Evolutionary conservation across 1,140 invertebrate genomes (phyloP).

Genomic region (Saccostrea glomerata): DNA sequence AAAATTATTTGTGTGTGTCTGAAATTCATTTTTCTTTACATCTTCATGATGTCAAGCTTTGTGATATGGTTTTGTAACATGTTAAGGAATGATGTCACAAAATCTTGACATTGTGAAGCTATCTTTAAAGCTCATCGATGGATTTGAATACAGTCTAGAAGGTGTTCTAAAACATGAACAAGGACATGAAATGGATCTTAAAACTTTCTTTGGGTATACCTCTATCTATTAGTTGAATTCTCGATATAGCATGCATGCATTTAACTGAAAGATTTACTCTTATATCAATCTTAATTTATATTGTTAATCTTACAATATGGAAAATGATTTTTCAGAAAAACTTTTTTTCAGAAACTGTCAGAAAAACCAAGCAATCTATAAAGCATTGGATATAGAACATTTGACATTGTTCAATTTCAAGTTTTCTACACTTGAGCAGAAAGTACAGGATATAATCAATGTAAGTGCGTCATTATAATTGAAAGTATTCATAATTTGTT

Average conservation of each 20-base stretch:
- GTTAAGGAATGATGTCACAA: too few relatives aligned
- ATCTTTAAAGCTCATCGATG: background rate
- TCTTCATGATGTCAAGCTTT: too few relatives aligned
- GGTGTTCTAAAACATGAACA: background rate
- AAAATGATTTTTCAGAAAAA: background rate
- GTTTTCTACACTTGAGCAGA: background rate
- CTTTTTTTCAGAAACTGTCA: slow-evolving; percentile 49
- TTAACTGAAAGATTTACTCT: too few relatives aligned
- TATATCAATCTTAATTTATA: background rate
- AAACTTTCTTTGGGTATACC: background rate
- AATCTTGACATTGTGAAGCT: too few relatives aligned
- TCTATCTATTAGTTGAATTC: background rate
- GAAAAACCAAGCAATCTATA: slow-evolving; percentile 49
- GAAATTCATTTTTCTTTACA: too few relatives aligned
- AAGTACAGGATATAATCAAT: slow-evolving; percentile 10
- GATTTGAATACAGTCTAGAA: background rate
- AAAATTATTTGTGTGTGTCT: too few relatives aligned
- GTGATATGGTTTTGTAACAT: too few relatives aligned
- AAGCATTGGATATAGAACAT: slow-evolving; percentile 48
- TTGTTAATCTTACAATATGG: background rate
- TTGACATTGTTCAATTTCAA: background rate
- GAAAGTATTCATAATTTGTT: too few relatives aligned
- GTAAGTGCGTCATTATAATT: background rate
- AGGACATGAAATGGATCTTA: background rate
- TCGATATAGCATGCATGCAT: too few relatives aligned